A percentile compares a stretch with the other conserved stretches of the same genome.
Evolutionary conservation across 2,797 vertebrate genomes (phyloP).

Genomic region (Tiaroga cobitis): DNA sequence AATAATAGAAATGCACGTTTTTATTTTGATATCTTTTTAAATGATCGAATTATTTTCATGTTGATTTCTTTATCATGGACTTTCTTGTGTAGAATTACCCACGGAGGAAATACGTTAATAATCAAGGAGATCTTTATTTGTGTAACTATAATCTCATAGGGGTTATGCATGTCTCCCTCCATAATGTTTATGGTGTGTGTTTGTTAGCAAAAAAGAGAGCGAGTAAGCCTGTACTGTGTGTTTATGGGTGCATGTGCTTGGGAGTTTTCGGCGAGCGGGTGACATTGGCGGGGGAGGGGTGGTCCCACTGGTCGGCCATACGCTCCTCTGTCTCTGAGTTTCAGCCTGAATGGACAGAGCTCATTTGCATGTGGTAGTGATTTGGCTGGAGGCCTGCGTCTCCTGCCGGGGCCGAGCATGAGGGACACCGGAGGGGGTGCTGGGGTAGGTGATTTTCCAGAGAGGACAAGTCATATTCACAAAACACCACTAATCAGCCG

Average conservation of each 20-base stretch:
- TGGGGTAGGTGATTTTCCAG: constrained; percentile 72
- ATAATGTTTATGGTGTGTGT: background rate
- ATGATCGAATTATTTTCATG: background rate
- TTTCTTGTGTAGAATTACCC: background rate
- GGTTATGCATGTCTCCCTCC: background rate
- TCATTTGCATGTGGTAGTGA: constrained; percentile 86
- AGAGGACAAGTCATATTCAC: constrained; percentile 84
- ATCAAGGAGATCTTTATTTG: background rate
- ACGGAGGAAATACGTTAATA: background rate
- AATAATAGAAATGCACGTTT: background rate
- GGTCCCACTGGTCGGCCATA: constrained; percentile 82
- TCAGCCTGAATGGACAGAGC: constrained; percentile 82
- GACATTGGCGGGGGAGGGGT: constrained; percentile 68
- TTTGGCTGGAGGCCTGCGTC: constrained; percentile 86
- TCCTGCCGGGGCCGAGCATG: constrained; percentile 75
- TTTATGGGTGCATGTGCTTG: constrained; percentile 6
- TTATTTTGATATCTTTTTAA: no score
- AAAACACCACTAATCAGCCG: constrained; percentile 82
- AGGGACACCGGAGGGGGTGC: constrained; percentile 43
- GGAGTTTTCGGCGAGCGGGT: constrained; percentile 30
- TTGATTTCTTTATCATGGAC: background rate
- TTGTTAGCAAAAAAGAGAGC: background rate
- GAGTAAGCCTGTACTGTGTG: constrained; percentile 44
- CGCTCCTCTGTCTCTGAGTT: constrained; percentile 81
- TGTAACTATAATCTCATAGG: background rate